phyloP scores from a whole-genome alignment of 53 echinoderm and acorn worm species.

The Holothuria leucospilota region DNA sequence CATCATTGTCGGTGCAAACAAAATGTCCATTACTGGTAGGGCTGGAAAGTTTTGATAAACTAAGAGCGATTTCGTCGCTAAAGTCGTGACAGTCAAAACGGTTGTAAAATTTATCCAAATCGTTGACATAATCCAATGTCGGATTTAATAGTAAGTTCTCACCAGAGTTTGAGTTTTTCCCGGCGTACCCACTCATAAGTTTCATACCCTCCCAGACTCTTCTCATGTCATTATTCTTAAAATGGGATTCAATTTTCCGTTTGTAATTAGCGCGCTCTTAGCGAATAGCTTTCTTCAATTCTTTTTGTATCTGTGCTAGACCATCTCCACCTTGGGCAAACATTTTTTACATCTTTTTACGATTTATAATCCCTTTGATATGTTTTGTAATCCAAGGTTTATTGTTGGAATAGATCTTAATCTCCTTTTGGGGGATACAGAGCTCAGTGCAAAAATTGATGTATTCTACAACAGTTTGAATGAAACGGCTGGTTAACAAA shows the following conservation, averaged over 20 bases:
- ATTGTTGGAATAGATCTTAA: too few relatives aligned
- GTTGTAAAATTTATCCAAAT: constrained; percentile 27
- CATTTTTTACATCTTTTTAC: background rate
- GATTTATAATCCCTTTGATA: constrained; percentile 6
- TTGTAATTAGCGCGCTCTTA: background rate
- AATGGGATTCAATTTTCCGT: too few relatives aligned
- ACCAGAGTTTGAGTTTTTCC: constrained; percentile 10
- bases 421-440: constrained; percentile 16
- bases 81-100: too few relatives aligned
- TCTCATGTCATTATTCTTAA: too few relatives aligned
- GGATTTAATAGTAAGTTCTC: background rate
- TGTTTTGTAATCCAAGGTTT: background rate
- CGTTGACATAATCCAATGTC: constrained; percentile 38
- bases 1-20: too few relatives aligned
- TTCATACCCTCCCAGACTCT: too few relatives aligned
- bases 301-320: background rate
- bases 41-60: too few relatives aligned
- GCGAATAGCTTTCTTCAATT: background rate
- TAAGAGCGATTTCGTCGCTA: too few relatives aligned
- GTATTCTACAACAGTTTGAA: constrained; percentile 18
- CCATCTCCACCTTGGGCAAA: background rate
- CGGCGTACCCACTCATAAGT: constrained; percentile 41
- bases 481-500: too few relatives aligned
- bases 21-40: too few relatives aligned
- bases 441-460: constrained; percentile 25